Conservation (phyloP, 2,113 vertebrate species). For the Meles meles region DNA sequence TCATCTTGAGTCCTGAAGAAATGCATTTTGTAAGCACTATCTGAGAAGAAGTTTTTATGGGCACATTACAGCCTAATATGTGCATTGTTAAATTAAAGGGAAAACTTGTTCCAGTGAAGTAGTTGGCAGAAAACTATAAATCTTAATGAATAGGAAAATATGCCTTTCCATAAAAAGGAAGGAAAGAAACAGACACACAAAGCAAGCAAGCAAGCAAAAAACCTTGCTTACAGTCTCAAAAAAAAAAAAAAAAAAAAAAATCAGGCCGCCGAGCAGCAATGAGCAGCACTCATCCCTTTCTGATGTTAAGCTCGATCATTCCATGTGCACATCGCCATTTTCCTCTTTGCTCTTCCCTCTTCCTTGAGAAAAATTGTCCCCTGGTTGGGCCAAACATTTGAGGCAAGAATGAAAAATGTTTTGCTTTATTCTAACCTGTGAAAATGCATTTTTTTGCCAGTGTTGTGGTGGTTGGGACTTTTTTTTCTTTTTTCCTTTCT, state of each 20-base stretch:
- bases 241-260: neutral
- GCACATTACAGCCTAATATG: slow-evolving; percentile 39
- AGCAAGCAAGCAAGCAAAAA: neutral
- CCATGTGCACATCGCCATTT: no score
- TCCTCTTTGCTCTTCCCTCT: neutral
- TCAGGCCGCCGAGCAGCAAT: neutral
- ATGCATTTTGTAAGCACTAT: slow-evolving; percentile 36
- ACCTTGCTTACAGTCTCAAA: neutral
- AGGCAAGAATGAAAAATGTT: slow-evolving; percentile 41
- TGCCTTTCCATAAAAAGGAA: slow-evolving; percentile 41
- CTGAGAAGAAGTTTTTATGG: slow-evolving; percentile 53
- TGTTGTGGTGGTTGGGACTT: slow-evolving; percentile 40
- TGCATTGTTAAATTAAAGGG: slow-evolving; percentile 45
- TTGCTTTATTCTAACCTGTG: slow-evolving; percentile 61
- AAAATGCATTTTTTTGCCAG: slow-evolving; percentile 32
- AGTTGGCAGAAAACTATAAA: slow-evolving; percentile 38
- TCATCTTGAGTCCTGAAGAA: slow-evolving; percentile 3
- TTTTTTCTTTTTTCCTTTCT: slow-evolving; percentile 27
- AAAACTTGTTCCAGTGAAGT: slow-evolving; percentile 56
- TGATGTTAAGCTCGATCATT: no score
- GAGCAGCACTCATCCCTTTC: neutral
- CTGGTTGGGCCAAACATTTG: slow-evolving; percentile 14
- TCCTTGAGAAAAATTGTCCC: neutral
- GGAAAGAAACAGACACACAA: neutral
- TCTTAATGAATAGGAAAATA: slow-evolving; percentile 56